phyloP scores from a whole-genome alignment of 2,113 vertebrate genomes.

The Brienomyrus brachyistius region DNA sequence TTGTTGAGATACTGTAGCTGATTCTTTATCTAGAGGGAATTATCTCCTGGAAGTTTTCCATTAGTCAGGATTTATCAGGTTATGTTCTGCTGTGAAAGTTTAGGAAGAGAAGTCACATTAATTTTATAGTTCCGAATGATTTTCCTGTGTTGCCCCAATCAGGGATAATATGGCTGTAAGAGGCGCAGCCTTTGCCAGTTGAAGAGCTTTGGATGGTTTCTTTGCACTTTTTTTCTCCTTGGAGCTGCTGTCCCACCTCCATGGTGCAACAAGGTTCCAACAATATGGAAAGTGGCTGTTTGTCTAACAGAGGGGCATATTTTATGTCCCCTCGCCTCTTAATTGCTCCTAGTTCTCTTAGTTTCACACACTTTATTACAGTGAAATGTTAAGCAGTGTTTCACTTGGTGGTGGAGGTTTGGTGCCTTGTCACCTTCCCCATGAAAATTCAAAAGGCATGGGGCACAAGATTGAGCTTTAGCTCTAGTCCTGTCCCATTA shows the following conservation, averaged over 20 bases:
- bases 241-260: neutral
- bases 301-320: neutral
- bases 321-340: neutral
- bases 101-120: neutral
- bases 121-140: neutral
- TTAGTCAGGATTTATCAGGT: neutral
- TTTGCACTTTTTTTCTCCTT: neutral
- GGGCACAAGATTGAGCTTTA: neutral
- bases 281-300: neutral
- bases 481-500: neutral
- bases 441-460: neutral
- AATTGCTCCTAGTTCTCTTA: neutral
- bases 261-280: neutral
- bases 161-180: neutral
- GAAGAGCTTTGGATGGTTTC: neutral
- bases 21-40: neutral
- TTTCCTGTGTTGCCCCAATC: neutral
- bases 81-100: neutral
- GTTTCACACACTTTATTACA: neutral
- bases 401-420: neutral
- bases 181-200: neutral
- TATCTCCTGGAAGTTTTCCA: neutral
- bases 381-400: neutral
- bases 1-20: neutral
- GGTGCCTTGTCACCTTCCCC: neutral